Evolutionary conservation across 2,113 vertebrate genomes (phyloP).

Genomic region (Mirza zaza): DNA sequence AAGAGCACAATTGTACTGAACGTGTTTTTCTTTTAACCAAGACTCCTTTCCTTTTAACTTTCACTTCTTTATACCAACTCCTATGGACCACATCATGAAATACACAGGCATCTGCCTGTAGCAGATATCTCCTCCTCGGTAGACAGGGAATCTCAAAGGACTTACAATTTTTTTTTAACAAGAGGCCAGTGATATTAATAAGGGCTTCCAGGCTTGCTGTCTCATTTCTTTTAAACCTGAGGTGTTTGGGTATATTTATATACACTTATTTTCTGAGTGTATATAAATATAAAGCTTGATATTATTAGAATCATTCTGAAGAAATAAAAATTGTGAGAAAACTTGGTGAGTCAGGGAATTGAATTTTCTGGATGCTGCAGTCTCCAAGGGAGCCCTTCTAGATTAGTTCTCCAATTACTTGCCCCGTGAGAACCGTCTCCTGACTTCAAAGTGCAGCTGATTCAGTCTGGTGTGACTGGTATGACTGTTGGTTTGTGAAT

Average conservation of each 20-base stretch:
- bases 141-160: not conserved
- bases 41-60: not conserved
- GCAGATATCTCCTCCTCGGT: not conserved
- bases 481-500: not conserved
- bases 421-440: rapidly evolving
- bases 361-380: not conserved
- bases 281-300: not conserved
- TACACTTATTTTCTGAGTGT: not conserved
- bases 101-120: not conserved
- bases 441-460: not conserved
- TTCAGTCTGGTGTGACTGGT: not conserved
- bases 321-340: not conserved
- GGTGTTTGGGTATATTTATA: too few relatives aligned
- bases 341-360: not conserved
- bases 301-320: not conserved
- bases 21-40: not conserved
- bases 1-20: not conserved
- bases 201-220: not conserved
- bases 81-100: not conserved
- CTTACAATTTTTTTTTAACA: not conserved
- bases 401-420: rapidly evolving
- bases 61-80: not conserved
- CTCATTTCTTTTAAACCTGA: not conserved
- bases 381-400: not conserved
- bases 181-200: not conserved